Evolutionary conservation across 2,888 invertebrate species (phyloP).

Genomic region (Eupithecia pulchellata): DNA sequence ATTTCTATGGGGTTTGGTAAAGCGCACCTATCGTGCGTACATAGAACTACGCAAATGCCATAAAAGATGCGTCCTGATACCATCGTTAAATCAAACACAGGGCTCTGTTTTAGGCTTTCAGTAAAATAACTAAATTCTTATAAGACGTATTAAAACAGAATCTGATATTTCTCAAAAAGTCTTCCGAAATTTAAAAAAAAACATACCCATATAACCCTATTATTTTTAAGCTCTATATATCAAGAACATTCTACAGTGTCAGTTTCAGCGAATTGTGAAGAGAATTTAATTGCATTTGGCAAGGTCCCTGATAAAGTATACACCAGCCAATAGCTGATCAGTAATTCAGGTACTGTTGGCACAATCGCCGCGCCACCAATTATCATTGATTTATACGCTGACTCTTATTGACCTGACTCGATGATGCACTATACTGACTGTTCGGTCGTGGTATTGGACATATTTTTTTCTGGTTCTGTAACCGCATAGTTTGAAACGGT

Average conservation of each 20-base stretch:
- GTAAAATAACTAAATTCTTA: no score
- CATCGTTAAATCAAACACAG: no score
- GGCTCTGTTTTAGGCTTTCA: no score
- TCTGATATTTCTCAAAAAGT: no score
- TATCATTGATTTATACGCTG: slow-evolving; percentile 53
- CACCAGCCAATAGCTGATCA: slow-evolving; percentile 20
- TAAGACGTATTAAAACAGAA: no score
- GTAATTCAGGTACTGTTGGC: slow-evolving; percentile 45
- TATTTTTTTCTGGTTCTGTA: not conserved
- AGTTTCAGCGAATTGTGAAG: slow-evolving; percentile 6
- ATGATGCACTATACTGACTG: slow-evolving; percentile 18
- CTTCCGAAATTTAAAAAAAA: not conserved
- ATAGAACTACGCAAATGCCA: no score
- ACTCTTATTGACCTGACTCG: slow-evolving; percentile 32
- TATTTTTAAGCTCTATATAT: not conserved
- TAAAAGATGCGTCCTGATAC: not conserved
- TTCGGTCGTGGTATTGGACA: not conserved
- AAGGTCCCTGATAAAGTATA: not conserved
- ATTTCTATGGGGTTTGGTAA: no score
- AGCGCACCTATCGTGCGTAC: no score
- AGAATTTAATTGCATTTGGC: slow-evolving; percentile 1
- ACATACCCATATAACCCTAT: not conserved
- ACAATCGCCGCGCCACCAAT: slow-evolving; percentile 47
- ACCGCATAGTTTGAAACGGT: not conserved
- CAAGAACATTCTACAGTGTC: not conserved